Conservation (phyloP, 2,888 invertebrate species). For the Homarus gammarus region DNA sequence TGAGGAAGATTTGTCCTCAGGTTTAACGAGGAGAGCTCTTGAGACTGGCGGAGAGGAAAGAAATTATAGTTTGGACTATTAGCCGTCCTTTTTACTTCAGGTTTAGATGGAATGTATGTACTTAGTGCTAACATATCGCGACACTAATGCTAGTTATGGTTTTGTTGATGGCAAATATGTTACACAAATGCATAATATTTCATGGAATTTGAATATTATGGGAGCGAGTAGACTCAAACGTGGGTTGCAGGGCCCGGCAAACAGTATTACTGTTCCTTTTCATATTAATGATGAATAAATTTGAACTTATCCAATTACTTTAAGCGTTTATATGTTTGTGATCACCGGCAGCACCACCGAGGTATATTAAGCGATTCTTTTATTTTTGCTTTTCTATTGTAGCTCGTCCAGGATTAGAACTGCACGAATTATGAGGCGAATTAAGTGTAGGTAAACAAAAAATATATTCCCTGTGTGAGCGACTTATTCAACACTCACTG, state of each 20-base stretch:
- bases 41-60: slow-evolving; percentile 4
- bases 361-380: too few species aligned
- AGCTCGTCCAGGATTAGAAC: too few species aligned
- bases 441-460: too few species aligned
- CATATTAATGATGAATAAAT: neutral
- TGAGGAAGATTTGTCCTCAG: slow-evolving; percentile 18
- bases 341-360: too few species aligned
- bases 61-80: slow-evolving; percentile 10
- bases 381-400: too few species aligned
- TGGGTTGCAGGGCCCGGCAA: neutral
- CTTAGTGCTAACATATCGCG: neutral
- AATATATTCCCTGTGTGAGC: too few species aligned
- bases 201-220: neutral
- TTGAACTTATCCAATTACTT: neutral
- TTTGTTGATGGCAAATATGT: neutral
- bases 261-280: neutral
- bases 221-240: neutral
- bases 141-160: neutral
- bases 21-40: slow-evolving; percentile 26
- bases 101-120: neutral
- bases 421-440: too few species aligned
- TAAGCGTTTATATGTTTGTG: too few species aligned
- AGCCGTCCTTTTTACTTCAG: neutral
- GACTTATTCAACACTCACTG: too few species aligned
- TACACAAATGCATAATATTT: neutral